These are phyloP conservation scores for Apodemia zela DNA, from an alignment of 2,888 invertebrate genomes.

Conservation along the genomic window DNA sequence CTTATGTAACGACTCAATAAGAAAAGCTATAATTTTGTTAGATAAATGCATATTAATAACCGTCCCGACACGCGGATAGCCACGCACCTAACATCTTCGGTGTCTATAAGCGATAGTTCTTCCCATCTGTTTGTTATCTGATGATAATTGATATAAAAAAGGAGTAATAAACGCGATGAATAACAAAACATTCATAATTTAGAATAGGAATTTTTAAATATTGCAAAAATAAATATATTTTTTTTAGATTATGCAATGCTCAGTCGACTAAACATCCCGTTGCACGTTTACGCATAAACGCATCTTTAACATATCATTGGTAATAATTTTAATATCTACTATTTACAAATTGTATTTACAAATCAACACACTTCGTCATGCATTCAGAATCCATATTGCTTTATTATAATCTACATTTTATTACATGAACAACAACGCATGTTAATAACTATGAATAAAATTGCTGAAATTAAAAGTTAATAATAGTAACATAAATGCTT, in stretches of 20 bases:
- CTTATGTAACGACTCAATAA: no score
- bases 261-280: constrained; percentile 48
- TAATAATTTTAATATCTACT: constrained; percentile 56
- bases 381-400: constrained; percentile 27
- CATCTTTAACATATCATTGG: constrained; percentile 64
- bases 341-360: constrained; percentile 52
- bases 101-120: no score
- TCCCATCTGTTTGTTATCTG: no score
- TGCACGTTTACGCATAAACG: constrained; percentile 46
- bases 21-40: no score
- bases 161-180: not conserved
- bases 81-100: no score
- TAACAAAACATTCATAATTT: not conserved
- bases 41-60: no score
- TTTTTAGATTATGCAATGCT: constrained; percentile 38
- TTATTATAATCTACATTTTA: constrained; percentile 16
- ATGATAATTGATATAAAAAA: no score
- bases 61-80: no score
- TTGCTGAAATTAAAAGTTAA: constrained; percentile 11
- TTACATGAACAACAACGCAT: constrained; percentile 17
- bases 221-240: not conserved
- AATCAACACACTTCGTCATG: constrained; percentile 22
- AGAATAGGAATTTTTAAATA: not conserved
- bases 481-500: constrained; percentile 8
- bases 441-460: constrained; percentile 13